Conservation (phyloP, 2,888 invertebrate species). For the Drosophila flavopinicola region DNA sequence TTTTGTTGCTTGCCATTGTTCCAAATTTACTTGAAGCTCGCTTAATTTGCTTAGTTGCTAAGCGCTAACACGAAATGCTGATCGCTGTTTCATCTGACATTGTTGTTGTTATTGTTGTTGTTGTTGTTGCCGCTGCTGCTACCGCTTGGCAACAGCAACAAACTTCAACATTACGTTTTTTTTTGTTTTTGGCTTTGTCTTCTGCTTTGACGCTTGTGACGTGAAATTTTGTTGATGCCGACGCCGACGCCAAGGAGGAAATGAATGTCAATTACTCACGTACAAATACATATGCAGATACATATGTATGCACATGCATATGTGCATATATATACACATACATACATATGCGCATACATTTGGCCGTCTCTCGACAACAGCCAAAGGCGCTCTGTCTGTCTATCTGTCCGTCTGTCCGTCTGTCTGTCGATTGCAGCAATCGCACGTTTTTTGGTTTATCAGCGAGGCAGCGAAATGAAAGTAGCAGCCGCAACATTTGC, state of each 20-base stretch:
- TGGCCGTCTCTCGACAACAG: no score
- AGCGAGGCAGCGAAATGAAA: slow-evolving; percentile 49
- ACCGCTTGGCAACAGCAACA: slow-evolving; percentile 54
- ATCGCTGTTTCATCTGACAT: slow-evolving; percentile 28
- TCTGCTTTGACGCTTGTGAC: slow-evolving; percentile 24
- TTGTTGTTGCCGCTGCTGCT: slow-evolving; percentile 15
- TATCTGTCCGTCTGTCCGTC: no score
- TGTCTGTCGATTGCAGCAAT: slow-evolving; percentile 55
- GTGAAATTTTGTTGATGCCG: slow-evolving; percentile 23
- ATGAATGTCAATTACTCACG: slow-evolving; percentile 69
- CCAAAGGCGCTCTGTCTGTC: no score
- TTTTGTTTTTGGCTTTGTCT: slow-evolving; percentile 20
- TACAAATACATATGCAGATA: slow-evolving; percentile 35
- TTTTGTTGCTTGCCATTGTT: slow-evolving; percentile 14
- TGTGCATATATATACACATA: slow-evolving; percentile 1
- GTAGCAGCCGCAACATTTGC: slow-evolving; percentile 60
- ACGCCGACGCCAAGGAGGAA: slow-evolving; percentile 62
- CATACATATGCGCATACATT: slow-evolving; percentile 11
- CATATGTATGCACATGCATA: neutral
- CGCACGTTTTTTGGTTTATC: slow-evolving; percentile 51
- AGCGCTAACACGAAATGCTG: slow-evolving; percentile 28
- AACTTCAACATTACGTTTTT: slow-evolving; percentile 32
- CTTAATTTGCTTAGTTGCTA: slow-evolving; percentile 28
- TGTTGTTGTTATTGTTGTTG: neutral
- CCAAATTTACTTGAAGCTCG: slow-evolving; percentile 11